Evolutionary conservation across 2,797 vertebrate genomes (phyloP).

Genomic region (Anabacerthia variegaticeps): DNA sequence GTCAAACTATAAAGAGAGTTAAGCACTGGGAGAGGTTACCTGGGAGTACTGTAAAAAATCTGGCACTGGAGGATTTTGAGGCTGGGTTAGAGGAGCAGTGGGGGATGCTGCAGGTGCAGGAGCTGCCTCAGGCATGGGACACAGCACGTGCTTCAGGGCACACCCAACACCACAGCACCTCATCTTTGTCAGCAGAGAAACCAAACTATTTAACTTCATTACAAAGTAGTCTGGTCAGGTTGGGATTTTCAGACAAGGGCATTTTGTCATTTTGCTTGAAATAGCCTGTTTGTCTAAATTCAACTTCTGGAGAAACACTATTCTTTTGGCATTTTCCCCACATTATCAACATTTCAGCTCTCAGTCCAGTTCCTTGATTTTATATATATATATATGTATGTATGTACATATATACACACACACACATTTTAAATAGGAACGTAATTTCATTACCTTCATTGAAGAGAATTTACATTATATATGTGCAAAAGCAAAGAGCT

Average conservation of each 20-base stretch:
- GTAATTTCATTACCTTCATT: fast-evolving
- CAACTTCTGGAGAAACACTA: not conserved
- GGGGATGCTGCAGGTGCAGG: not conserved
- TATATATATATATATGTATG: no score
- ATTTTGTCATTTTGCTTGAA: not conserved
- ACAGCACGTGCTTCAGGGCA: not conserved
- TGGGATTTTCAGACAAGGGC: not conserved
- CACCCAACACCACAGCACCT: not conserved
- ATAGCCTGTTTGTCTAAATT: not conserved
- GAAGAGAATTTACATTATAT: not conserved
- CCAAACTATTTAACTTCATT: fast-evolving
- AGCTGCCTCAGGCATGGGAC: fast-evolving
- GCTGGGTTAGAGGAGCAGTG: not conserved
- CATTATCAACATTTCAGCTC: not conserved
- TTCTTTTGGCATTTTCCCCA: not conserved
- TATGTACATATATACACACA: not conserved
- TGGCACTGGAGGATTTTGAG: constrained; percentile 34
- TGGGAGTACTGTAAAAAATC: constrained; percentile 19
- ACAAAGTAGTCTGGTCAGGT: not conserved
- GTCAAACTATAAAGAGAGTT: constrained; percentile 65
- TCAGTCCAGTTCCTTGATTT: not conserved
- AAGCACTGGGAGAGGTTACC: constrained; percentile 46
- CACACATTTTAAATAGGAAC: not conserved
- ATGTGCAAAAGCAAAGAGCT: not conserved
- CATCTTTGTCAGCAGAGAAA: fast-evolving